Conservation (phyloP, 2,113 vertebrate species). For the Chaetura pelagica region DNA sequence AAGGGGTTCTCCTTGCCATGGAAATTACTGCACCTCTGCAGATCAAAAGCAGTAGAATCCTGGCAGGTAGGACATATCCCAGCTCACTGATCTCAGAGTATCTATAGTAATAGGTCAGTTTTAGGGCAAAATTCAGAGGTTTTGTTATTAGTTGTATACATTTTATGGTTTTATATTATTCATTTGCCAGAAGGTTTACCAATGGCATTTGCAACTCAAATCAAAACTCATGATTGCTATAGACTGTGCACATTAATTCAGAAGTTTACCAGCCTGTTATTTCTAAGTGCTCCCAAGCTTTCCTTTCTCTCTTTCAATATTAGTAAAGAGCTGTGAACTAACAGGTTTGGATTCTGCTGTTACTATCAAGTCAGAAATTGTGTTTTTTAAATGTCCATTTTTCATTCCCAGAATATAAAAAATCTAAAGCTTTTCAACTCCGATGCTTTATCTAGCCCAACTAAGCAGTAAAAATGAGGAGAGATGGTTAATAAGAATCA, state of each 20-base stretch:
- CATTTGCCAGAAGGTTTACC: not conserved
- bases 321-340: not conserved
- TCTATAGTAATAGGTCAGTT: not conserved
- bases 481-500: not conserved
- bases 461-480: not conserved
- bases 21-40: not conserved
- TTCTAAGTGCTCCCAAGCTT: not conserved
- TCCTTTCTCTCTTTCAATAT: not conserved
- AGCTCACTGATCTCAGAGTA: not conserved
- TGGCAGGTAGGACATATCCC: not conserved
- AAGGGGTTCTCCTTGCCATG: not conserved
- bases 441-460: not conserved
- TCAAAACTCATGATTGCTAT: not conserved
- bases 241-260: not conserved
- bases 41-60: not conserved
- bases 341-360: not conserved
- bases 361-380: not conserved
- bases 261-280: not conserved
- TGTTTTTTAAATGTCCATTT: not conserved
- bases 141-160: not conserved
- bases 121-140: not conserved
- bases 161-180: not conserved
- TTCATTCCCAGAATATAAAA: not conserved
- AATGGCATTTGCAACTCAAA: not conserved
- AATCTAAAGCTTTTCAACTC: not conserved